phyloP scores from a whole-genome alignment of 1,140 invertebrate genomes.

The Plutomurus gul region DNA sequence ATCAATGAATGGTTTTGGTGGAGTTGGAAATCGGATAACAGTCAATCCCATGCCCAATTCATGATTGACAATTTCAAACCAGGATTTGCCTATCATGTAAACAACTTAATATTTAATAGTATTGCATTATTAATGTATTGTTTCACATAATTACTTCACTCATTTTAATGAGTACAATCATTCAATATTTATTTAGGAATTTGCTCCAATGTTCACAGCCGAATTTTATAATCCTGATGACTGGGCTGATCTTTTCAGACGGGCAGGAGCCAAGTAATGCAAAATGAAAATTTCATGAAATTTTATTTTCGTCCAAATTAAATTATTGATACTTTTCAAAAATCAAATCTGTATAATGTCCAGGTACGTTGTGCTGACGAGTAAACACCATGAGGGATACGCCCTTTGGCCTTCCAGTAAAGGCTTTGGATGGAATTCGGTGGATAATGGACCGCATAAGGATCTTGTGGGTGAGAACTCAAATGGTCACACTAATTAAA shows the following conservation, averaged over 20 bases:
- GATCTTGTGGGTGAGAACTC: background rate
- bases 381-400: conserved; percentile 64
- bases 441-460: background rate
- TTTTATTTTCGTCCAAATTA: too few species aligned
- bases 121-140: conserved; percentile 56
- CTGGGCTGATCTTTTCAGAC: conserved; percentile 58
- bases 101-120: background rate
- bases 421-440: conserved; percentile 16
- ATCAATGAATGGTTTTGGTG: conserved; percentile 59
- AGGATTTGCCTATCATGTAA: background rate
- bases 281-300: too few species aligned
- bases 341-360: too few species aligned
- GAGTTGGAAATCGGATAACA: conserved; percentile 16
- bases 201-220: conserved; percentile 57
- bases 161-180: conserved; percentile 59
- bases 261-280: conserved; percentile 58
- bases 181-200: conserved; percentile 59
- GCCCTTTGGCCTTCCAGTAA: conserved; percentile 61
- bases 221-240: conserved; percentile 57
- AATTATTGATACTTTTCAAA: too few species aligned
- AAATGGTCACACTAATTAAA: background rate
- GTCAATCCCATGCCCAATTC: background rate
- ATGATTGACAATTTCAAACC: background rate
- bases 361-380: conserved; percentile 61
- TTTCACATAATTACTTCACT: conserved; percentile 57